These are phyloP conservation scores for Andrena hattorfiana DNA, from an alignment of 2,888 invertebrate species.

Conservation along the genomic window DNA sequence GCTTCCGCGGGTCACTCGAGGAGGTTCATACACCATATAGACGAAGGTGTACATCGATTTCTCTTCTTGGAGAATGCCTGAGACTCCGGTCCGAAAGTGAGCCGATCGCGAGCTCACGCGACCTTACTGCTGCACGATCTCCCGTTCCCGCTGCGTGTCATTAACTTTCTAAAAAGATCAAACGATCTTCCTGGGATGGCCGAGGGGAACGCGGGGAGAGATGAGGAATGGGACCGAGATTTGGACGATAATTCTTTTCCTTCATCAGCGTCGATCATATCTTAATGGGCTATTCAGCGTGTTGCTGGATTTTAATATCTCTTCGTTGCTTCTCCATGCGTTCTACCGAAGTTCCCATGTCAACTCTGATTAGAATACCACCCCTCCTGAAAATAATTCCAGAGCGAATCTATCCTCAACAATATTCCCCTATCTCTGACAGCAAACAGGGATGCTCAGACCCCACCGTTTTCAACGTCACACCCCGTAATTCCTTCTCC, in stretches of 20 bases:
- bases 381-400: too few species aligned
- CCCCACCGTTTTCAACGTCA: neutral
- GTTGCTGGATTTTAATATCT: too few species aligned
- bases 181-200: slow-evolving; percentile 22
- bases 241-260: neutral
- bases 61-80: slow-evolving; percentile 63
- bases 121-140: slow-evolving; percentile 72
- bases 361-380: too few species aligned
- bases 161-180: slow-evolving; percentile 74
- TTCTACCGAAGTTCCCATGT: too few species aligned
- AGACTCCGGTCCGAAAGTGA: slow-evolving; percentile 75
- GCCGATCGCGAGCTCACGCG: slow-evolving; percentile 74
- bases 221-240: neutral
- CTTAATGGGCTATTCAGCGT: neutral
- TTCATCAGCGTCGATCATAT: neutral
- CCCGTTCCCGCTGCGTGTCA: slow-evolving; percentile 51
- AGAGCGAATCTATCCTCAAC: too few species aligned
- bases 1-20: slow-evolving; percentile 47
- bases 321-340: too few species aligned
- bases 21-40: slow-evolving; percentile 28
- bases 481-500: neutral
- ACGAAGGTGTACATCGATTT: slow-evolving; percentile 69
- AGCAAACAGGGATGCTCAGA: too few species aligned
- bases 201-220: neutral
- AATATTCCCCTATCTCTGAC: too few species aligned